Percentiles rank a stretch among this genome's conserved stretches.
Evolutionary conservation across 2,113 vertebrate species (phyloP).

Genomic region (Monopterus albus): DNA sequence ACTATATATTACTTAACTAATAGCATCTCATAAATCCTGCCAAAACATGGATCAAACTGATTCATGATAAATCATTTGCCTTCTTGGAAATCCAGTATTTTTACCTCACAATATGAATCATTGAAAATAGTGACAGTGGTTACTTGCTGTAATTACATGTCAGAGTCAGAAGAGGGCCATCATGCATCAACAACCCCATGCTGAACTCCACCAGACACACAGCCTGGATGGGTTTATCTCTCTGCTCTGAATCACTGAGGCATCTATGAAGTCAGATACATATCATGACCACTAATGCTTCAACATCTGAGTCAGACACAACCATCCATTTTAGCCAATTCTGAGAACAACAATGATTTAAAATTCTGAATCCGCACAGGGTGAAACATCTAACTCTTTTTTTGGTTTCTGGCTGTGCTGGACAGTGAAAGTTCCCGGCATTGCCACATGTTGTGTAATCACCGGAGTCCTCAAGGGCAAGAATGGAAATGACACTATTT

Average conservation of each 20-base stretch:
- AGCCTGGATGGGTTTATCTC: not conserved
- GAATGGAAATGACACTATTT: conserved; percentile 7
- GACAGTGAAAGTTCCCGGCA: not conserved
- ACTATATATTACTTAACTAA: not conserved
- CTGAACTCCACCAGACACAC: not conserved
- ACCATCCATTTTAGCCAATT: no score
- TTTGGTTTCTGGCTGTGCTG: no score
- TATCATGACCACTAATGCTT: not conserved
- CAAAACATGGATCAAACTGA: no score
- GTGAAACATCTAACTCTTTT: no score
- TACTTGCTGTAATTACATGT: conserved; percentile 30
- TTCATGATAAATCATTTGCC: no score
- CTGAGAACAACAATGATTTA: not conserved
- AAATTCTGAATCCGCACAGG: no score
- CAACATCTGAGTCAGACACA: not conserved
- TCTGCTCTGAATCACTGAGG: not conserved
- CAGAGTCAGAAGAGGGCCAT: conserved; percentile 60
- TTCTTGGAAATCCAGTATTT: not conserved
- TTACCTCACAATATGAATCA: not conserved
- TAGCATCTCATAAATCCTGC: no score
- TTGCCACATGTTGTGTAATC: no score
- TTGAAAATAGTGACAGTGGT: not conserved
- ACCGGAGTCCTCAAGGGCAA: not conserved
- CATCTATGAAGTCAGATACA: not conserved
- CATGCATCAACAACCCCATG: not conserved